Evolutionary conservation across 2,797 vertebrate species (phyloP).

Genomic region (Cirrhinus mrigala): DNA sequence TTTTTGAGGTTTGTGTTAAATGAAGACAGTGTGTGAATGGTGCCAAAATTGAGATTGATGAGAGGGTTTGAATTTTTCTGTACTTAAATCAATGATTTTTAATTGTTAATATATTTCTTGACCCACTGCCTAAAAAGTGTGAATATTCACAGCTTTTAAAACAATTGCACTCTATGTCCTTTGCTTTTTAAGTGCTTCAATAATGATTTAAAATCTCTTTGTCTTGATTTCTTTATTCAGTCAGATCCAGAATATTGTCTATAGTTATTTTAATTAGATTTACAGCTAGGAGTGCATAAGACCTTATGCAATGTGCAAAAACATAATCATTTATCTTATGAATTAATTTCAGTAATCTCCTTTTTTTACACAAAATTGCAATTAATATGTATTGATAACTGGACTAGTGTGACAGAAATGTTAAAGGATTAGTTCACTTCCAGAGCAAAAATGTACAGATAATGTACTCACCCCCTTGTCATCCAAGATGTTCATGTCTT

Average conservation of each 20-base stretch:
- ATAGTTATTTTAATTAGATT: neutral
- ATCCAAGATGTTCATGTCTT: too few species aligned
- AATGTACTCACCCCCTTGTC: too few species aligned
- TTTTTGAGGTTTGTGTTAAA: neutral
- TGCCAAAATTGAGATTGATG: constrained; percentile 6
- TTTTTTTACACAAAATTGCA: neutral
- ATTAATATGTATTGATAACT: neutral
- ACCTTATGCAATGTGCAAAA: neutral
- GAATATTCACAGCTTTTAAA: neutral
- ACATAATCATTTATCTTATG: neutral
- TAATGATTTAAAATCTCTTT: neutral
- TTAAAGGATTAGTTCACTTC: too few species aligned
- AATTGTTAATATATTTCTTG: neutral
- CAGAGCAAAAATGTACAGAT: too few species aligned
- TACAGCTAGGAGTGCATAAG: neutral
- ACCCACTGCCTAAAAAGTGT: neutral
- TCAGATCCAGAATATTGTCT: neutral
- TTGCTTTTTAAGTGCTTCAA: neutral
- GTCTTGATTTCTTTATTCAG: neutral
- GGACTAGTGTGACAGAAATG: too few species aligned
- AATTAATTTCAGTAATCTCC: neutral
- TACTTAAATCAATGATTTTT: neutral
- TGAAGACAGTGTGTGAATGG: neutral
- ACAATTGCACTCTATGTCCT: neutral
- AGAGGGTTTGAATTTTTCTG: neutral